phyloP scores from a whole-genome alignment of 2,113 vertebrate genomes.

The Sminthopsis crassicaudata region DNA sequence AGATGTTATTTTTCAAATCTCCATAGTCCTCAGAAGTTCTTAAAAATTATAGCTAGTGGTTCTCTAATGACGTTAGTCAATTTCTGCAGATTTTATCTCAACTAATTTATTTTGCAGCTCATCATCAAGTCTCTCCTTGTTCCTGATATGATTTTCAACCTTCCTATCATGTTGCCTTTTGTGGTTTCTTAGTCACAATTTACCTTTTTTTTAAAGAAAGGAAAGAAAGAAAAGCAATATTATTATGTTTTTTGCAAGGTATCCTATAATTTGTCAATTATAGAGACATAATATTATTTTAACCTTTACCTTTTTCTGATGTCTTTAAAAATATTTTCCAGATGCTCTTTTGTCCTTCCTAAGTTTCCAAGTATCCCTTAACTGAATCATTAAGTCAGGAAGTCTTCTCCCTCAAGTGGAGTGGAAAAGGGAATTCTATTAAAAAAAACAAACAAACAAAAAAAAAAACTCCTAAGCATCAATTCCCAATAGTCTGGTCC shows the following conservation, averaged over 20 bases:
- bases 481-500: not conserved
- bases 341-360: not conserved
- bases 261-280: slow-evolving; percentile 11
- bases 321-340: slow-evolving; percentile 13
- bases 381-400: not conserved
- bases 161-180: not conserved
- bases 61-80: slow-evolving; percentile 24
- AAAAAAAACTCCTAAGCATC: not conserved
- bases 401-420: not conserved
- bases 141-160: not conserved
- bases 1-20: not conserved
- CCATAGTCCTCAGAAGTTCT: slow-evolving; percentile 36
- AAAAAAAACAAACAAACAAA: no score
- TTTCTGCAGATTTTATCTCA: slow-evolving; percentile 41
- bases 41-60: slow-evolving; percentile 17
- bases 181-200: not conserved
- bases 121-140: slow-evolving; percentile 44
- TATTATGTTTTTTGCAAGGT: not conserved
- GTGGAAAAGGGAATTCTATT: not conserved
- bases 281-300: slow-evolving; percentile 5
- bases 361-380: not conserved
- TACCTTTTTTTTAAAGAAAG: not conserved
- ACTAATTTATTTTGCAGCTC: slow-evolving; percentile 46
- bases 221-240: not conserved
- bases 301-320: not conserved